Conservation (phyloP, 92 coral and sea anemone genomes). For the Epizoanthus illoricatus region DNA sequence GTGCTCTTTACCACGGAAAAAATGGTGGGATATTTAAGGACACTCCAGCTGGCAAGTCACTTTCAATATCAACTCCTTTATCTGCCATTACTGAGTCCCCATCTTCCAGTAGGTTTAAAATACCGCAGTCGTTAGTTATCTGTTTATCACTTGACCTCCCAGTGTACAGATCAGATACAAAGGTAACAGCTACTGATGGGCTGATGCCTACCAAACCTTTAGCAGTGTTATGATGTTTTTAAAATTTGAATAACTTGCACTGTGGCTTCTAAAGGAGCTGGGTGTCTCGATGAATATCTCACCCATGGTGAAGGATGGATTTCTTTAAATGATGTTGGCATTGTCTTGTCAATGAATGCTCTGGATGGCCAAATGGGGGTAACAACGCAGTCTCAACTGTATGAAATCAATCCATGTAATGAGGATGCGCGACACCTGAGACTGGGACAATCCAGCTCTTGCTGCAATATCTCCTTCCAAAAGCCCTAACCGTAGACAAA, state of each 20-base stretch:
- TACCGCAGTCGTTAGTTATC: slow-evolving; percentile 57
- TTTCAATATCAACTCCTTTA: slow-evolving; percentile 46
- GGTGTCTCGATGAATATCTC: slow-evolving; percentile 60
- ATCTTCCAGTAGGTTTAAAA: slow-evolving; percentile 48
- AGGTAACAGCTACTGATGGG: slow-evolving; percentile 61
- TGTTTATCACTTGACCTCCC: slow-evolving; percentile 76
- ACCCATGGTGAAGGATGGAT: slow-evolving; percentile 56
- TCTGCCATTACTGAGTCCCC: slow-evolving; percentile 76
- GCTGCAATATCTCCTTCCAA: slow-evolving; percentile 52
- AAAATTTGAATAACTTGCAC: slow-evolving; percentile 55
- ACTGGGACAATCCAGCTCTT: slow-evolving; percentile 40
- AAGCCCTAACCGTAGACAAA: slow-evolving; percentile 58
- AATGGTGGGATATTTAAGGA: slow-evolving; percentile 62
- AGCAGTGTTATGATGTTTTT: slow-evolving; percentile 58
- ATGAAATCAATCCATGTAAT: slow-evolving; percentile 70
- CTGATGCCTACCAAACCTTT: slow-evolving; percentile 66
- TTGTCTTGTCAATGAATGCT: slow-evolving; percentile 45
- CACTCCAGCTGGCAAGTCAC: slow-evolving; percentile 43
- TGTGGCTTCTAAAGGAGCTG: slow-evolving; percentile 61
- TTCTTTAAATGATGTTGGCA: slow-evolving; percentile 56
- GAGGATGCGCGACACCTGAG: slow-evolving; percentile 49
- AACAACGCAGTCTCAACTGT: slow-evolving; percentile 39
- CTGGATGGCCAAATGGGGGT: slow-evolving; percentile 64
- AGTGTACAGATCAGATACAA: slow-evolving; percentile 68
- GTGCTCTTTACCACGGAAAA: slow-evolving; percentile 52